phyloP scores from a whole-genome alignment of 92 coral and sea anemone species.

The Bergia puertoricense region DNA sequence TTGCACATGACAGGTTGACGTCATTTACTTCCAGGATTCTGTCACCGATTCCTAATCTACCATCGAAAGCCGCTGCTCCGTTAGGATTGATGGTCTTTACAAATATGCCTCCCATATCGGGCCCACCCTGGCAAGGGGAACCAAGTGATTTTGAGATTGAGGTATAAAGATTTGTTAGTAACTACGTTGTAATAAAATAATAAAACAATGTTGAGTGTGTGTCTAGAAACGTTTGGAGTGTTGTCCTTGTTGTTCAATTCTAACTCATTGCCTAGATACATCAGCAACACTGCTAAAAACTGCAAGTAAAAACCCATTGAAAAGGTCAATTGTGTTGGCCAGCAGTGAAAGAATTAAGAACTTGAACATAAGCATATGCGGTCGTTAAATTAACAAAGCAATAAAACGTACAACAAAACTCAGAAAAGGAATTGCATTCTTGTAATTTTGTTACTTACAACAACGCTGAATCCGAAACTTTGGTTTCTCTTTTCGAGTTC shows the following conservation, averaged over 20 bases:
- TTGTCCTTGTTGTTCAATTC: not conserved
- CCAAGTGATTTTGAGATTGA: not conserved
- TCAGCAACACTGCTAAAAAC: no score
- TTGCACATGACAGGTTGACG: slow-evolving; percentile 81
- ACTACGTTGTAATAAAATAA: no score
- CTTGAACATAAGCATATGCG: not conserved
- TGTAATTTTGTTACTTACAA: slow-evolving; percentile 62
- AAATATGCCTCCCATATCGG: slow-evolving; percentile 94
- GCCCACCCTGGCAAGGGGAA: slow-evolving; percentile 77
- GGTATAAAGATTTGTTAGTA: not conserved
- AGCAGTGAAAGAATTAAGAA: not conserved
- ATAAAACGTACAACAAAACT: not conserved
- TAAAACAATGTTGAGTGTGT: no score
- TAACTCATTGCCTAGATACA: not conserved
- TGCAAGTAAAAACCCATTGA: not conserved
- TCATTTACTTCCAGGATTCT: slow-evolving; percentile 88
- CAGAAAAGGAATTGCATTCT: not conserved
- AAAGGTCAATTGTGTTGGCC: not conserved
- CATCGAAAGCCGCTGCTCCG: slow-evolving; percentile 98
- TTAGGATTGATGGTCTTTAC: slow-evolving; percentile 94
- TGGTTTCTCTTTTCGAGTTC: slow-evolving; percentile 91
- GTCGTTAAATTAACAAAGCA: not conserved
- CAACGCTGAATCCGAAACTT: slow-evolving; percentile 98
- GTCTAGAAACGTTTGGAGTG: not conserved
- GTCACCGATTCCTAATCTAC: slow-evolving; percentile 89